phyloP scores from a whole-genome alignment of 2,888 invertebrate species.

The Alloscopus bannaensis region DNA sequence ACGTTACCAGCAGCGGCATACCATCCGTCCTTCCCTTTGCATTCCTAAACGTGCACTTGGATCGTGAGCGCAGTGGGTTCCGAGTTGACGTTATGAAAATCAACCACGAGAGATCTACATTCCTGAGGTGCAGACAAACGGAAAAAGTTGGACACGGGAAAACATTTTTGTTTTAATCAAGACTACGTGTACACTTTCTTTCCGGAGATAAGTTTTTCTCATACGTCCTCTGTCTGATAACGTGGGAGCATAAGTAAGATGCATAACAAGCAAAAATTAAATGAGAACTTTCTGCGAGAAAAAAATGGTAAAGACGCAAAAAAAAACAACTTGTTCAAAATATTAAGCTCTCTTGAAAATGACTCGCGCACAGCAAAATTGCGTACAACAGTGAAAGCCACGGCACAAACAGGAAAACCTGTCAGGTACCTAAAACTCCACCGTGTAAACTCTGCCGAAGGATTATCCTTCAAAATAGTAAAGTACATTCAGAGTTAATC shows the following conservation, averaged over 20 bases:
- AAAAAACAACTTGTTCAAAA: too few species aligned
- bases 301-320: background rate
- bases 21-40: background rate
- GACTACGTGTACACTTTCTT: conserved; percentile 6
- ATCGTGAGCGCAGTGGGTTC: too few species aligned
- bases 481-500: too few species aligned
- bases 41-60: too few species aligned
- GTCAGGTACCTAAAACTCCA: too few species aligned
- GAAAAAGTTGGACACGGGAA: conserved; percentile 37
- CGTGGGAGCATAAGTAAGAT: conserved; percentile 3
- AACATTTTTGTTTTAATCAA: conserved; percentile 37
- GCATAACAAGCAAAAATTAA: conserved; percentile 25
- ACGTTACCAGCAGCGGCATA: conserved; percentile 23
- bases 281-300: conserved; percentile 35
- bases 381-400: too few species aligned
- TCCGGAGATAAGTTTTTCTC: conserved; percentile 38
- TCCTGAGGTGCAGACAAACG: conserved; percentile 26
- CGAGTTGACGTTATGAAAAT: too few species aligned
- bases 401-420: too few species aligned
- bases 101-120: conserved; percentile 31
- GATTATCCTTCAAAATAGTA: too few species aligned
- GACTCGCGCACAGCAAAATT: too few species aligned
- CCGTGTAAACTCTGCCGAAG: too few species aligned
- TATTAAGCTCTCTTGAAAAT: too few species aligned
- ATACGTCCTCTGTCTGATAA: conserved; percentile 15